phyloP scores from a whole-genome alignment of 2,888 invertebrate genomes.

The Linyphia triangularis region DNA sequence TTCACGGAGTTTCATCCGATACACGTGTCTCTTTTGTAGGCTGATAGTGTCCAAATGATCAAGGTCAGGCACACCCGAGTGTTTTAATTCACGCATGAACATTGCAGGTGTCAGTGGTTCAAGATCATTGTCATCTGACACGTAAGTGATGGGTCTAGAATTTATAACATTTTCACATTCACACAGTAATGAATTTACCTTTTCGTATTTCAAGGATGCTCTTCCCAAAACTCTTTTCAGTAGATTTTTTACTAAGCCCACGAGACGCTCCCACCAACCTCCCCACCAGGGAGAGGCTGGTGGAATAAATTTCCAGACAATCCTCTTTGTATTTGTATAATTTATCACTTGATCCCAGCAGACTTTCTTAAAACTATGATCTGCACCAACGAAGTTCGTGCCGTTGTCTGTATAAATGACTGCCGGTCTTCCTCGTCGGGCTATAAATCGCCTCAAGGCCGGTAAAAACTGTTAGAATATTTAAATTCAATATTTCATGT shows the following conservation, averaged over 20 bases:
- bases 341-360: background rate
- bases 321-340: constrained; percentile 25
- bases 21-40: no score
- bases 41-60: no score
- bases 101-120: background rate
- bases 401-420: background rate
- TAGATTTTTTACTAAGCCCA: constrained; percentile 79
- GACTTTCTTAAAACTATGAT: background rate
- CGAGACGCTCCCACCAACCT: constrained; percentile 80
- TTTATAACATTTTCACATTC: constrained; percentile 9
- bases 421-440: background rate
- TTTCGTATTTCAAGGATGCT: background rate
- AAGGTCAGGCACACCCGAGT: background rate
- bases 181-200: background rate
- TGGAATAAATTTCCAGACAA: constrained; percentile 79
- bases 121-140: background rate
- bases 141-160: background rate
- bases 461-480: no score
- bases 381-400: background rate
- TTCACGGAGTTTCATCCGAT: no score
- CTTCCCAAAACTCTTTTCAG: constrained; percentile 3
- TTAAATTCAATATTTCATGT: no score
- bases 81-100: background rate
- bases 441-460: background rate
- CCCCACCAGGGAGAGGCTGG: constrained; percentile 80